A percentile compares a stretch with the other conserved stretches of the same genome.
Conservation (phyloP, 2,888 invertebrate species). For the Ochropacha duplaris region DNA sequence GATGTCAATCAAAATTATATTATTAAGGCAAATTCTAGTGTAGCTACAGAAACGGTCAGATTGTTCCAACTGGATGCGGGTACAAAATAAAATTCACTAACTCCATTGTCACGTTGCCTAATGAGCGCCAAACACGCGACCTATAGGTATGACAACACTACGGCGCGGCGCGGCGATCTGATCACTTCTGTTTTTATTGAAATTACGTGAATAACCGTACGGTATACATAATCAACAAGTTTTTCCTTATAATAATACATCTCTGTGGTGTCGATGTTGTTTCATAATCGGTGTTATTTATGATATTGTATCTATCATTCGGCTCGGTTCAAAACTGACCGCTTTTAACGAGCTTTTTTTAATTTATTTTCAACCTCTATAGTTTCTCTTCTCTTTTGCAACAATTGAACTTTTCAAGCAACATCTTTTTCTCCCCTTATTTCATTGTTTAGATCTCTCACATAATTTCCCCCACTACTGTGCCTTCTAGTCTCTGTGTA, state of each 20-base stretch:
- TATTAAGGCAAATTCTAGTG: conserved; percentile 60
- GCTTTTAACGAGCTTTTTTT: neutral
- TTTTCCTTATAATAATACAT: conserved; percentile 32
- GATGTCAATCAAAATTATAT: conserved; percentile 64
- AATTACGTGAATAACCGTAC: conserved; percentile 54
- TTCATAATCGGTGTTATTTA: conserved; percentile 47
- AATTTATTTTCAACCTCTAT: conserved; percentile 4
- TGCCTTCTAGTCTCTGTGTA: conserved; percentile 78
- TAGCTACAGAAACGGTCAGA: conserved; percentile 63
- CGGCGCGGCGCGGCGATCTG: conserved; percentile 42
- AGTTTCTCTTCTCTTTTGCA: conserved; percentile 8
- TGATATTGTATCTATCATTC: conserved; percentile 38
- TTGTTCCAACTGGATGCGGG: conserved; percentile 24
- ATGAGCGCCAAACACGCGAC: neutral
- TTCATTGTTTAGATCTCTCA: conserved; percentile 29
- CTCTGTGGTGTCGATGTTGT: conserved; percentile 56
- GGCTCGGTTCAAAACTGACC: conserved; percentile 8
- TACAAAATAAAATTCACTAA: neutral
- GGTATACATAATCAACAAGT: conserved; percentile 40
- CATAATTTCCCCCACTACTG: conserved; percentile 63
- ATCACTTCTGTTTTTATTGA: conserved; percentile 48
- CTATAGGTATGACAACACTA: neutral
- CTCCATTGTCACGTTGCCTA: neutral
- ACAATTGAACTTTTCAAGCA: neutral
- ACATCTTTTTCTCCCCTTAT: conserved; percentile 4